Base-by-base conservation (phyloP, 2,797 vertebrate genomes). In the Oophaga sylvatica region DNA sequence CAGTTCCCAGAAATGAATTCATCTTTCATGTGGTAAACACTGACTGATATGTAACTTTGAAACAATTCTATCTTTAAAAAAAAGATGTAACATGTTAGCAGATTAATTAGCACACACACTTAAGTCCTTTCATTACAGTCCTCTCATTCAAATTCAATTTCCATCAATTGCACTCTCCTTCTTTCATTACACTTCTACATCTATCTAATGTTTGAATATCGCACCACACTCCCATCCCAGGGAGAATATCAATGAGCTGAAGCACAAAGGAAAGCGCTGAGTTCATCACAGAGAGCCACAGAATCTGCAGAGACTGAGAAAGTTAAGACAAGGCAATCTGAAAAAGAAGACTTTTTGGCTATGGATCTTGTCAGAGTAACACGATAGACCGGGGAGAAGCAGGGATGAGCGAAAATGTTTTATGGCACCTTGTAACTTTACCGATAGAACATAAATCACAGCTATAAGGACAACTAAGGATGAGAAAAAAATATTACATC, bases 161-260 rank as follows among this genome's bases (percentile, higher is more conserved):
- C 84, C 84, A 78, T 89, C 71, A 48, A 89, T 89, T 86, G 31
- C 48, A 70, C 78, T 83, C 81, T 80, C 81, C 80, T 83, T 84
- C 87, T 88, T 88, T 88, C 88, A 82, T 85, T 77, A 79, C 70
- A 77, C 83, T 81, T 81, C 68, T 77, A 68, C 53, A 45, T 86
- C 84, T 89, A 86, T 89, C 84, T 86, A 89, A 89, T 78, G 83
- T 82, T 85, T 89, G 86, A 86, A 89, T 83, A 86, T 82, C 80
- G 73, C 80, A 83, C 79, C 79, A 89, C 80, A 70, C 83, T 89
- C 56, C 88, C 88, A 78, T 89, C 88, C 88, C 88, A 78, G 35
- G 65, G 88, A 89, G 88, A 89, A 85, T 89, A 89, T 89, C 88
- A 89, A 81, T 89, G 88, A 89, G 88, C 88, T 82, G 35, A 4